Evolutionary conservation across 1,140 invertebrate genomes (phyloP), one percentile per base, ranked within the genome.

Genomic region (Trachymyrmex septentrionalis): DNA sequence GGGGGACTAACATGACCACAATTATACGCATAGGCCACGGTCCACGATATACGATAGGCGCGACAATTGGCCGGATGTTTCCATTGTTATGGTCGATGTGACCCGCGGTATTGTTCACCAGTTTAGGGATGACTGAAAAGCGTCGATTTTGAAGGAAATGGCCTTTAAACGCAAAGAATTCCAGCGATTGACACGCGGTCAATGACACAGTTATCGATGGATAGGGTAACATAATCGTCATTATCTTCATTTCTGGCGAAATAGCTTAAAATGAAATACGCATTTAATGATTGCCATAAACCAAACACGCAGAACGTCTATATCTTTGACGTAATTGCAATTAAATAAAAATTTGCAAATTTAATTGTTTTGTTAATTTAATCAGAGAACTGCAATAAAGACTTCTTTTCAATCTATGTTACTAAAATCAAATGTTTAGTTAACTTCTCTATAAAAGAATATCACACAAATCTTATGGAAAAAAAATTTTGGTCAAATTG

Each of bases 1-100:
- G 24, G 57, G 81, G 71, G 59, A 44, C 86, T 90, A 90, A 91
- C 89, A 88, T 88, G 85, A 90, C 90, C 90, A 91, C 90, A 91
- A 91, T 91, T 88, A 91, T 76, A 91, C 85, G 90, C 53, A 6
- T 21, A 30, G 67, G 81, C 75, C 57, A 81, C 71, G 85, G 88
- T 84, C 64, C 72, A 89, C 82, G 88, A 88, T 71, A 50, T 69
- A 69, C 87, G 90, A 55, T 73, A 38, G 92, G 92, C 93, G 91
- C 93, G 93, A 94, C 93, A 94, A 94, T 94, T 93, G 93, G 93
- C 93, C 93, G 93, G 93, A 94, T 94, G 93, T 94, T 94, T 93
- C 91, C 76, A 94, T 94, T 94, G 93, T 94, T 86, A 89, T 69
- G 88, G 84, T 92, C 89, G 92, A 92, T 88, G 89, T 84, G 90